phyloP scores from a whole-genome alignment of 2,888 invertebrate species.

The Zhuqinia jingwanae region DNA sequence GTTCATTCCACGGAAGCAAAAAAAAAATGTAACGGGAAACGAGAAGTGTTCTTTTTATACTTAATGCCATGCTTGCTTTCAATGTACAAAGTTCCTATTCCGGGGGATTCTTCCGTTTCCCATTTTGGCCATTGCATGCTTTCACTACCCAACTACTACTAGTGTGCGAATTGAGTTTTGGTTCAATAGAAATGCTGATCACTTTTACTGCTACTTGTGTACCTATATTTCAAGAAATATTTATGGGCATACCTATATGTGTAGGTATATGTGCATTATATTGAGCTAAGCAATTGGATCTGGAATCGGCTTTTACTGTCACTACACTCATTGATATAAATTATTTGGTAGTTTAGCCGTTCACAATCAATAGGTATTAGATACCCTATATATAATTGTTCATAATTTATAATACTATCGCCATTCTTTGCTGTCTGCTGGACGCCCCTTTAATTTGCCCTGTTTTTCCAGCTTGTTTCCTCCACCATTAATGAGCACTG shows the following conservation, averaged over 20 bases:
- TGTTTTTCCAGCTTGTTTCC: constrained; percentile 53
- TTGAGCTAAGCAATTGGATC: neutral
- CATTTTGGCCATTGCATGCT: neutral
- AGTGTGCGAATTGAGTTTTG: no score
- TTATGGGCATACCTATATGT: no score
- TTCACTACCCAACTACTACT: no score
- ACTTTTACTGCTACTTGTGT: no score
- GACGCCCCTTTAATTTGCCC: constrained; percentile 54
- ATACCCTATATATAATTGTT: constrained; percentile 19
- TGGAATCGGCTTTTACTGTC: constrained; percentile 17
- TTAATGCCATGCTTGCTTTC: constrained; percentile 2
- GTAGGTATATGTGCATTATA: neutral
- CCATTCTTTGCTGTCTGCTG: neutral
- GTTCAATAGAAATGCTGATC: no score
- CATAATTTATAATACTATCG: constrained; percentile 47
- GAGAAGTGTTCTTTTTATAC: constrained; percentile 12
- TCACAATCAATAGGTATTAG: neutral
- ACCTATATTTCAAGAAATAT: neutral
- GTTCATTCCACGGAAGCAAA: neutral
- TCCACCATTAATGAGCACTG: constrained; percentile 59
- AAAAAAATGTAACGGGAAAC: constrained; percentile 23
- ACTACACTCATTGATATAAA: neutral
- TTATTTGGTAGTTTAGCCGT: neutral
- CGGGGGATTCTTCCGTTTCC: neutral
- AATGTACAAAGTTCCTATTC: neutral